These are phyloP conservation scores for Sinocyclocheilus rhinocerous DNA, from an alignment of 2,113 vertebrate genomes.

Conservation along the genomic window DNA sequence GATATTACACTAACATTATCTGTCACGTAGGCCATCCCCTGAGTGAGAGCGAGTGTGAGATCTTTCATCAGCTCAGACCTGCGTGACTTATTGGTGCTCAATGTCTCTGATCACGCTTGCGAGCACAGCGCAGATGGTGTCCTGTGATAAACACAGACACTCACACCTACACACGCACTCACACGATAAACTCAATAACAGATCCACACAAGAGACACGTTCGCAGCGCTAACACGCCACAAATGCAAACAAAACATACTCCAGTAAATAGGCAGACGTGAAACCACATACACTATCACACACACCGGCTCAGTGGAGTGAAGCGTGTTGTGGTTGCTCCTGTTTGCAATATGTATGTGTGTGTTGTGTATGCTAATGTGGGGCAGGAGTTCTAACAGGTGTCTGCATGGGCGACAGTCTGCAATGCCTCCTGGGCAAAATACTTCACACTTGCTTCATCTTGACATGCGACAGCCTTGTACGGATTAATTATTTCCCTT, in stretches of 20 bases:
- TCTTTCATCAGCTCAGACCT: conserved; percentile 36
- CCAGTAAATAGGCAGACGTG: not conserved
- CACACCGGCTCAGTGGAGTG: conserved; percentile 13
- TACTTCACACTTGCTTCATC: conserved; percentile 79
- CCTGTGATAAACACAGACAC: conserved; percentile 32
- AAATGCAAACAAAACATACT: conserved; percentile 44
- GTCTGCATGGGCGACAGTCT: conserved; percentile 77
- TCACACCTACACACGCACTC: conserved; percentile 24
- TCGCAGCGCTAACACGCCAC: not conserved
- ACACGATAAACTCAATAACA: conserved; percentile 17
- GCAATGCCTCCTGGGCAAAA: conserved; percentile 80
- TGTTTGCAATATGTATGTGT: conserved; percentile 65
- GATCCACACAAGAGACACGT: conserved; percentile 25
- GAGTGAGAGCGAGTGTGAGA: conserved; percentile 21
- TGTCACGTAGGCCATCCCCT: conserved; percentile 1
- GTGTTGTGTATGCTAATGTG: conserved; percentile 77
- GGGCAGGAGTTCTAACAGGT: conserved; percentile 81
- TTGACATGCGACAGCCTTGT: conserved; percentile 78
- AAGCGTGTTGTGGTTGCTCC: conserved; percentile 36
- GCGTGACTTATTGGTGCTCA: conserved; percentile 40
- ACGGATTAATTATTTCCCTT: conserved; percentile 81
- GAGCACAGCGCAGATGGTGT: conserved; percentile 45
- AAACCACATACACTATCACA: conserved; percentile 23
- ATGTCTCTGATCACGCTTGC: conserved; percentile 41
- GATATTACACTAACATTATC: conserved; percentile 35